Base-by-base conservation (phyloP, 2,113 vertebrate species). In the Malurus melanocephalus region DNA sequence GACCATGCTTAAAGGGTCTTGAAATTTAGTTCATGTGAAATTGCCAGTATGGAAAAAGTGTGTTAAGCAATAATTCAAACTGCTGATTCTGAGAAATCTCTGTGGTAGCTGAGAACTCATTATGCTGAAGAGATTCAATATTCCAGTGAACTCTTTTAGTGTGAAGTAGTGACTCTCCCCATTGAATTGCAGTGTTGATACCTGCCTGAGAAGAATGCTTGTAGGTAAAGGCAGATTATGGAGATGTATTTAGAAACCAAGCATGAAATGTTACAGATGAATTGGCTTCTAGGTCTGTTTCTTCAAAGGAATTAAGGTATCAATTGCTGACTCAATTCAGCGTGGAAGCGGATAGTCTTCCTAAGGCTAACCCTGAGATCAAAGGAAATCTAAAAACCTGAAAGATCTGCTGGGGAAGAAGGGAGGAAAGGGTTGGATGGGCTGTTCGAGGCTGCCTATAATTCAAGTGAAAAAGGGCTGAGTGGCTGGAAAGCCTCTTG, bases 271-370 rank as follows among this genome's bases (percentile, higher is more conserved):
- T 55, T 59, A 23, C 24, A 57, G 89, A 9, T 51, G 38, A 90
- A 12, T 62, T 81, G 49, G 40, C 64, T 82, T 79, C 53, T 66
- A 61, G 80, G 69, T 67, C 38, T 61, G 24, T 75, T 87, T 90
- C 80, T 87, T 93, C 77, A 92, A 76, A 94, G 78, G 89, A 68
- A 61, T 95, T 92, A 73, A 87, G 60, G 61, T 87, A 92, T 90
- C 92, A 90, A 0, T 68, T 92, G 55, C 92, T 87, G 59, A 61
- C 67, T 89, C 20, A 40, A 8, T 80, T 77, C 71, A 13, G 5
- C 4, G 16, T 69, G 75, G 78, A 94, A 90, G 14, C 8, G 4
- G 60, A 66, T 69, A 26, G 57, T 19, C 60, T 85, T 93, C 87
- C 62, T 57, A 51, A 76, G 67, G 94, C 85, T 87, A 76, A 92